Conservation (phyloP, 2,797 vertebrate genomes). For the Myotis myotis region DNA sequence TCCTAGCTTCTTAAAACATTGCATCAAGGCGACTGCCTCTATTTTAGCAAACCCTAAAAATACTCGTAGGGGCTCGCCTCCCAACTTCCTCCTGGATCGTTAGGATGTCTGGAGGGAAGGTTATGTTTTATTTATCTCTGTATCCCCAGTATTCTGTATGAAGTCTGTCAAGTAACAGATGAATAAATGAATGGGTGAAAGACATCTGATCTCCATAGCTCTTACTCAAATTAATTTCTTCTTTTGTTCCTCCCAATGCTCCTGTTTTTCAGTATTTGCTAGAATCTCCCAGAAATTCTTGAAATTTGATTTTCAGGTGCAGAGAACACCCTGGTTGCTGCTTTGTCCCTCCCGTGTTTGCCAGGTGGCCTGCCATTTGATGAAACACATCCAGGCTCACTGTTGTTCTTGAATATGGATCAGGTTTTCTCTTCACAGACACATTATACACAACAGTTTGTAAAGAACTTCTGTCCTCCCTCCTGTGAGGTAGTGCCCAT, state of each 20-base stretch:
- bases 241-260: background rate
- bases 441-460: background rate
- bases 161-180: background rate
- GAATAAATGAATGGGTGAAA: background rate
- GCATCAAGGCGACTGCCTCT: background rate
- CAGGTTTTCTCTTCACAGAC: background rate
- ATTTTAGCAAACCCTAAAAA: constrained; percentile 7
- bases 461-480: background rate
- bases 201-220: background rate
- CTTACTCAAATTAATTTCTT: background rate
- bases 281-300: background rate
- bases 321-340: background rate
- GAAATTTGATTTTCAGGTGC: background rate
- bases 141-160: background rate
- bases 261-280: background rate
- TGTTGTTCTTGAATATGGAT: background rate
- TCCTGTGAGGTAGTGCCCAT: background rate
- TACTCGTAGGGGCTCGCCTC: background rate
- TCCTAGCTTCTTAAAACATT: background rate
- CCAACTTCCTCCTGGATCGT: background rate
- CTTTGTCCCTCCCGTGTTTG: background rate
- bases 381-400: background rate
- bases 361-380: background rate
- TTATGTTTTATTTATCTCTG: background rate
- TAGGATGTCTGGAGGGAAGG: background rate